phyloP scores from a whole-genome alignment of 1,140 invertebrate species.

The Carcinoscorpius rotundicauda region DNA sequence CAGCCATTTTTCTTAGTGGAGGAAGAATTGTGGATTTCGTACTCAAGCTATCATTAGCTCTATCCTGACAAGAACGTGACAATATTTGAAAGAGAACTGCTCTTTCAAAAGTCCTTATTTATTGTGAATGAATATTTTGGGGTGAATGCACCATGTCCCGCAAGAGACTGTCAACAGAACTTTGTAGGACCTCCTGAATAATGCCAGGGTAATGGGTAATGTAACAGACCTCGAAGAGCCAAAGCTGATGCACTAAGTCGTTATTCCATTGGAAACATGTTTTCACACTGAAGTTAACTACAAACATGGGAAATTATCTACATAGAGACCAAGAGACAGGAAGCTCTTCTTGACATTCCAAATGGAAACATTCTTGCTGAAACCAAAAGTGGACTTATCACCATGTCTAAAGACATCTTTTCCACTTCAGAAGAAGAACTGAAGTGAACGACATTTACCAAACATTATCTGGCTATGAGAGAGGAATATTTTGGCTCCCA shows the following conservation, averaged over 20 bases:
- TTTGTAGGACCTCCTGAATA: no score
- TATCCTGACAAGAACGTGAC: constrained; percentile 3
- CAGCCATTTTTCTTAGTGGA: neutral
- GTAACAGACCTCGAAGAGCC: constrained; percentile 29
- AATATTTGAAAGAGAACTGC: constrained; percentile 23
- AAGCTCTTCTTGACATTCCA: no score
- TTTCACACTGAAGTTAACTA: constrained; percentile 12
- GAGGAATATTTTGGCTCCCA: no score
- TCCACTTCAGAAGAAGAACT: no score
- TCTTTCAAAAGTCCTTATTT: constrained; percentile 25
- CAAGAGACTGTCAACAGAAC: constrained; percentile 24
- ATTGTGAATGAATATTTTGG: constrained; percentile 29
- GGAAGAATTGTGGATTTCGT: constrained; percentile 19
- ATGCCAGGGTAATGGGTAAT: no score
- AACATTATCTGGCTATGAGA: no score
- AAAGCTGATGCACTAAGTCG: constrained; percentile 31
- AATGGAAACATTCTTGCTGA: no score
- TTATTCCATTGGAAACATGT: constrained; percentile 28
- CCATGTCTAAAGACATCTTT: no score
- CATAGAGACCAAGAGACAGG: no score
- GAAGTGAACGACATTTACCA: no score
- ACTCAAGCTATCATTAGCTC: constrained; percentile 23
- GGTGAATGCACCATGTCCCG: constrained; percentile 32
- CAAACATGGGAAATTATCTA: constrained; percentile 21
- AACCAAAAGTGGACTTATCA: no score